phyloP scores from a whole-genome alignment of 2,888 invertebrate genomes.

The Folsomia manolachei region DNA sequence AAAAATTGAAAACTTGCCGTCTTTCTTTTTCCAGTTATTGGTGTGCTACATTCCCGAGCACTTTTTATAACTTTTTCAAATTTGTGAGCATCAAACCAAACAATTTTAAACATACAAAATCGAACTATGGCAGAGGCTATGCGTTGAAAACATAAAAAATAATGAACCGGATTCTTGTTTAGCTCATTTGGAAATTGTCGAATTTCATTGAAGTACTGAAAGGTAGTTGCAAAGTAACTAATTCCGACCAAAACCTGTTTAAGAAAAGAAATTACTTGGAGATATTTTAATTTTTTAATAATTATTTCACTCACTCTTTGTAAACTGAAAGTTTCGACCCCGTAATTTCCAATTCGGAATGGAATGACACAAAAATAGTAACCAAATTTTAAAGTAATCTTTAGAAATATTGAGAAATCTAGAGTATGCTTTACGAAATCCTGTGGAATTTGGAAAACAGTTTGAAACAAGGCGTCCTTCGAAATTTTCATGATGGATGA shows the following conservation, averaged over 20 bases:
- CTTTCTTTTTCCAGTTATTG: neutral
- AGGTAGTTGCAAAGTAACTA: neutral
- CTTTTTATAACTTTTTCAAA: neutral
- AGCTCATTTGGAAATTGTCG: neutral
- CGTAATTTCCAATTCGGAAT: neutral
- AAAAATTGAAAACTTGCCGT: neutral
- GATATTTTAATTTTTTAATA: neutral
- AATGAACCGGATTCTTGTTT: neutral
- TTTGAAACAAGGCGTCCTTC: neutral
- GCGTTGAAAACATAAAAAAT: neutral
- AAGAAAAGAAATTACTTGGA: neutral
- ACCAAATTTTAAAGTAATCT: neutral
- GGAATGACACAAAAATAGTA: neutral
- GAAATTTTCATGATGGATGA: neutral
- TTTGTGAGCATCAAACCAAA: neutral
- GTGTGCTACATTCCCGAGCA: neutral
- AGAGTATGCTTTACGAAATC: neutral
- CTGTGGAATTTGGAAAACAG: neutral
- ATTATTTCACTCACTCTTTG: neutral
- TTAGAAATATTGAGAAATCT: neutral
- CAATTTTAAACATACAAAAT: neutral
- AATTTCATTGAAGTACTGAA: neutral
- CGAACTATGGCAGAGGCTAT: neutral
- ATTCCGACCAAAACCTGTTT: neutral
- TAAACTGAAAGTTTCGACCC: neutral